Evolutionary conservation across 2,113 vertebrate genomes (phyloP), one percentile per base, ranked within the genome.

Genomic region (Hymenochirus boettgeri): DNA sequence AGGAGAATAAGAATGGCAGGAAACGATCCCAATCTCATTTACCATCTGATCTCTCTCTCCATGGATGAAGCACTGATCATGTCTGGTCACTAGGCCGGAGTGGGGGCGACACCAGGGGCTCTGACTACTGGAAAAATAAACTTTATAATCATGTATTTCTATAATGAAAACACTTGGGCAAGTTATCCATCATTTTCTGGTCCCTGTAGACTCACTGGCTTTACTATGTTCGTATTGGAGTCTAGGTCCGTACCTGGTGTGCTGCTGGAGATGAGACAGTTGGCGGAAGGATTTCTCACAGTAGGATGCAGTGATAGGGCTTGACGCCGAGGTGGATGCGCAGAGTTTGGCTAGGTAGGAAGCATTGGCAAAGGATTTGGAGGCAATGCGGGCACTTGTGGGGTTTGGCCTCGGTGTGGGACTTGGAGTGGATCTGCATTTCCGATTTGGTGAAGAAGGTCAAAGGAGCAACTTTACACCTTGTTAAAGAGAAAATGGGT

Each of bases 351-450:
- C 89, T 81, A 91, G 83, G 84, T 91, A 91, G 73, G 89, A 91
- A 57, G 89, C 88, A 1, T 90, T 91, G 84, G 89, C 89, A 23
- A 91, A 91, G 60, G 88, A 90, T 69, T 91, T 91, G 81, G 89
- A 91, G n/a, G 73, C 89, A 91, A 65, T 91, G 89, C n/a, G 88
- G 87, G 80, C 88, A 91, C 83, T 91, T 91, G 83, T 90, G 89
- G 75, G 89, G 89, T 80, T 90, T 91, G 83, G 88, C 89, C 82
- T 91, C 89, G 5, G 89, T 91, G 76, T 91, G 89, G 5, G 89
- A 91, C 82, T 91, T 91, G 74, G 89, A 90, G 81, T 91, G 89
- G 77, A 90, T 91, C 76, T 91, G 89, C 89, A 90, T 91, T 80
- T 90, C 89, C 2, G 89, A 91, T 84, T 91, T 91, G 80, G 88